Base-by-base conservation (phyloP, 1,140 invertebrate species). In the Acromyrmex echinatior region DNA sequence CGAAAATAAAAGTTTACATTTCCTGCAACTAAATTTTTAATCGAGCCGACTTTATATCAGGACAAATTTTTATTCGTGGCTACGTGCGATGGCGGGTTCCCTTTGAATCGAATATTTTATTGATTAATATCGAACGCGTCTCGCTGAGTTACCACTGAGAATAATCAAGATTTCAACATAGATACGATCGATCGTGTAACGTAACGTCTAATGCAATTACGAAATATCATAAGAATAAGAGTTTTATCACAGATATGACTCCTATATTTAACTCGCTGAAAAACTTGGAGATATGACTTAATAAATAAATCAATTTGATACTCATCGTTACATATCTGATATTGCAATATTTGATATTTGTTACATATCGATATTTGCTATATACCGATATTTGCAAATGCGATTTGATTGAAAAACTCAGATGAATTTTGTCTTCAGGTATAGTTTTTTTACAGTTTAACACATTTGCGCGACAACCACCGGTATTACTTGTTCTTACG, bases 21-120 rank as follows among this genome's bases (percentile, higher is more conserved):
- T 84, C 80, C 80, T 84, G 80, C 80, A 84, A 84, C 80, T 84
- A 84, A 74, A 84, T 84, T 84, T 84, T 84, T 84, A 84, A 84
- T 84, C 70, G 70, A 84, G 80, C 80, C 56, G 73, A 84, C 71
- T 84, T 84, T 84, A 76, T 84, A 74, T 84, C 80, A 84, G 80
- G 80, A 84, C 70, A 76, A 76, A 84, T 76, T 84, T 84, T 84
- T 84, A 84, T 84, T 76, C 80, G 70, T 28, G 39, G 56, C 56
- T 28, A 58, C 12, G 35, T 35, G 21, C 39, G 80, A 73, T 81
- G 35, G 35, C n/a, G 35, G 16, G 35, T 16, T 70, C 77, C 53
- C 51, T 86, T 35, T 60, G 63, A 58, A 66, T 86, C 62, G 51
- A 80, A 60, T 80, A 79, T 70, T 86, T 60, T 79, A 90, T 90